A percentile compares a stretch with the other conserved stretches of the same genome.
Conservation (phyloP, 1,140 invertebrate genomes). For the Bombus picipes region DNA sequence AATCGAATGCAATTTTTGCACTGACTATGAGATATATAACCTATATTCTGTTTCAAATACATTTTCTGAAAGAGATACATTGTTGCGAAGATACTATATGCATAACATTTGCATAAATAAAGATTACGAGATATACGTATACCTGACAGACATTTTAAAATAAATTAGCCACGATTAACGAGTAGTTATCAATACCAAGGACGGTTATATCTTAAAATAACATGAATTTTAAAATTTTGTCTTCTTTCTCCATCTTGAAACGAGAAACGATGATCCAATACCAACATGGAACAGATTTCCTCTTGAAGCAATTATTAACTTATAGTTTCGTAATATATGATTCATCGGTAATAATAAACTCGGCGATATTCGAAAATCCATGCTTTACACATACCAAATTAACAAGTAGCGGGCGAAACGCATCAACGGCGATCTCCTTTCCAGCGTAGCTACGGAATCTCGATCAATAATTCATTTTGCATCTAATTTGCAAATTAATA, state of each 20-base stretch:
- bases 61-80: neutral
- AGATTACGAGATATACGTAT: neutral
- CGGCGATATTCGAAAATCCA: neutral
- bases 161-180: neutral
- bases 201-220: neutral
- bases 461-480: slow-evolving; percentile 46
- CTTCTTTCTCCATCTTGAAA: neutral
- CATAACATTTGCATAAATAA: neutral
- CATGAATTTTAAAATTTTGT: neutral
- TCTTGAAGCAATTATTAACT: neutral
- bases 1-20: neutral
- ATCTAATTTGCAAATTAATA: slow-evolving; percentile 48
- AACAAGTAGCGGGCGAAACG: neutral
- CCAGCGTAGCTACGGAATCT: neutral
- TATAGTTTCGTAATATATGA: neutral
- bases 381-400: neutral
- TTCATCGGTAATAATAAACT: neutral
- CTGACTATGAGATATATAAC: neutral
- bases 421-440: slow-evolving; percentile 15
- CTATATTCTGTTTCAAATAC: neutral
- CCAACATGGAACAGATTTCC: neutral
- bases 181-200: neutral
- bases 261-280: neutral
- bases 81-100: neutral
- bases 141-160: neutral